phyloP scores from a whole-genome alignment of 2,113 vertebrate genomes.

The Theristicus caerulescens region DNA sequence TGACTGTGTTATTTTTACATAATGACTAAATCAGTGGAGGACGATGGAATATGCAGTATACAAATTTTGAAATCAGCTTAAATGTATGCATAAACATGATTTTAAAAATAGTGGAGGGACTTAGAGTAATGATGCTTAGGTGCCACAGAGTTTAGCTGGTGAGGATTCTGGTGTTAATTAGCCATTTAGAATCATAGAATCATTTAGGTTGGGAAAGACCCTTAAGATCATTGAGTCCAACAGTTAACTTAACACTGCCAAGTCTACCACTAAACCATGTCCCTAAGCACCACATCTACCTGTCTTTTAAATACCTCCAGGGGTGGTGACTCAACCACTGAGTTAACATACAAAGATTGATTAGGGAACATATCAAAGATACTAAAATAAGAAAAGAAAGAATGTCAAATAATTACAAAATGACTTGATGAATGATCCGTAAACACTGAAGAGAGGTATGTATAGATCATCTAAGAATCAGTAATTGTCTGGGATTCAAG shows the following conservation, averaged over 20 bases:
- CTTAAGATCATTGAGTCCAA: neutral
- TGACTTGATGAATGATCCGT: neutral
- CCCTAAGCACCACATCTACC: neutral
- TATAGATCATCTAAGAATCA: neutral
- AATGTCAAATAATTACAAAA: neutral
- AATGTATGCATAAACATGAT: neutral
- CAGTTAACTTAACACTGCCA: neutral
- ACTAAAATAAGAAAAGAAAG: neutral
- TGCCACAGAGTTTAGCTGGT: neutral
- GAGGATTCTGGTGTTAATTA: neutral
- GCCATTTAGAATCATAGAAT: neutral
- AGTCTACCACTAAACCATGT: neutral
- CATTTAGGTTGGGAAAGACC: neutral
- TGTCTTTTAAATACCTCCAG: neutral
- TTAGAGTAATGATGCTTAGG: neutral
- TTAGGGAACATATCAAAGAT: neutral
- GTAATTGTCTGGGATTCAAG: neutral
- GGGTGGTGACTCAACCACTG: neutral
- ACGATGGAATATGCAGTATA: neutral
- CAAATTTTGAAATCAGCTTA: neutral
- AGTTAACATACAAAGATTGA: neutral
- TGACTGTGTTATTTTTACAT: neutral
- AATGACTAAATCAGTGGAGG: neutral
- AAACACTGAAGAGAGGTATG: neutral
- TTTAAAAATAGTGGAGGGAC: neutral